Percentiles rank a stretch among this genome's conserved stretches.
phyloP scores from a whole-genome alignment of 2,888 invertebrate genomes.

The Acronicta leporina region DNA sequence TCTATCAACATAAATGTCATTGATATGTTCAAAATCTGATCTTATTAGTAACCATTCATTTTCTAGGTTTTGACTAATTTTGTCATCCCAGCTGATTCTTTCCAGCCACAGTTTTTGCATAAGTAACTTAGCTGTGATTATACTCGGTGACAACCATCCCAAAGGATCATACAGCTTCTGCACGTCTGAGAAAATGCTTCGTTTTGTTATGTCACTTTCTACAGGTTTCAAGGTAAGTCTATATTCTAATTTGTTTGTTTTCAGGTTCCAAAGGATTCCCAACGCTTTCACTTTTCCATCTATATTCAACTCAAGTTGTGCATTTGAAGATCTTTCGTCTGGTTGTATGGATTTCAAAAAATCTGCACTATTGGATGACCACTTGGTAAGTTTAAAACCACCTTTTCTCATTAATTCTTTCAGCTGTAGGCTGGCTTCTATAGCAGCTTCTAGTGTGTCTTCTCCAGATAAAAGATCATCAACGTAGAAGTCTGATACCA shows the following conservation, averaged over 20 bases:
- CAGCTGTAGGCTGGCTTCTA: slow-evolving; percentile 2
- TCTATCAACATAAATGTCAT: slow-evolving; percentile 8
- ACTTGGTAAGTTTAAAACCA: slow-evolving; percentile 14
- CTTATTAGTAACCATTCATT: slow-evolving; percentile 11
- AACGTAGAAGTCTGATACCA: slow-evolving; percentile 10
- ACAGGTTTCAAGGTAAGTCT: slow-evolving; percentile 1
- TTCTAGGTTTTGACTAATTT: slow-evolving; percentile 2
- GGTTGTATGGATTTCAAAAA: slow-evolving; percentile 13
- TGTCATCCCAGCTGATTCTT: slow-evolving; percentile 10
- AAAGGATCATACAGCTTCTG: slow-evolving; percentile 13
- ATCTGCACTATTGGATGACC: slow-evolving; percentile 5
- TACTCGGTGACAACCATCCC: slow-evolving; percentile 11
- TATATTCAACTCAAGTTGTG: slow-evolving; percentile 6
- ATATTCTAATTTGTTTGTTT: slow-evolving; percentile 14
- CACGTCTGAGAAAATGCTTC: slow-evolving; percentile 13
- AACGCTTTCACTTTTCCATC: slow-evolving; percentile 12
- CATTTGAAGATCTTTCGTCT: slow-evolving; percentile 5
- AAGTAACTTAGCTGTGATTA: slow-evolving; percentile 6
- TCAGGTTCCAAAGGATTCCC: slow-evolving; percentile 20
- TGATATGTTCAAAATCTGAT: slow-evolving; percentile 13
- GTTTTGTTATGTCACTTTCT: slow-evolving; percentile 1
- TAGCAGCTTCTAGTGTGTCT: slow-evolving; percentile 3
- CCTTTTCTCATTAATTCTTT: background rate
- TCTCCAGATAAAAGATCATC: slow-evolving; percentile 14
- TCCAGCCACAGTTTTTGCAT: slow-evolving; percentile 9